Evolutionary conservation across 1,140 invertebrate genomes (phyloP).

Genomic region (Drosophila pachea): DNA sequence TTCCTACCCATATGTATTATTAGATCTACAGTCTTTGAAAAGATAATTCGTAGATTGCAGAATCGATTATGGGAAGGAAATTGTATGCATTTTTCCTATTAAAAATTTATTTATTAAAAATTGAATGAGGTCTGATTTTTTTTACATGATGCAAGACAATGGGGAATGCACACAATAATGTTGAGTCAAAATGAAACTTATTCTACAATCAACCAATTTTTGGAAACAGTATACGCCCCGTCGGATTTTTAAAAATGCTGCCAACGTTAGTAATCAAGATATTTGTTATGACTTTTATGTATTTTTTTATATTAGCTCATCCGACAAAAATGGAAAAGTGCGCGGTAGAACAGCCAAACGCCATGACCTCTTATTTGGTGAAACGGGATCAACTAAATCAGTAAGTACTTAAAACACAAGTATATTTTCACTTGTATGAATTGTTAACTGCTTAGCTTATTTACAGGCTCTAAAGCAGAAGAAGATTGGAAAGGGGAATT

Average conservation of each 20-base stretch:
- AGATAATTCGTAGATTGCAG: too few relatives aligned
- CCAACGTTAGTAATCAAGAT: background rate
- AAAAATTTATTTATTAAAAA: conserved; percentile 10
- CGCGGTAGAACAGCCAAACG: conserved; percentile 84
- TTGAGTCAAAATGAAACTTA: conserved; percentile 33
- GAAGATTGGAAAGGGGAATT: background rate
- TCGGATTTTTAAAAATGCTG: conserved; percentile 8
- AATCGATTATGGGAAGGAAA: too few relatives aligned
- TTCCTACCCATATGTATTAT: too few relatives aligned
- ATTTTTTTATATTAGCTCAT: conserved; percentile 37
- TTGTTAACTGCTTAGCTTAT: background rate
- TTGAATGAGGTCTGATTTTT: conserved; percentile 10
- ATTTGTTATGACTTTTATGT: conserved; percentile 12
- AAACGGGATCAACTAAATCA: conserved; percentile 10
- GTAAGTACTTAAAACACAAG: background rate
- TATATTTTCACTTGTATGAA: background rate
- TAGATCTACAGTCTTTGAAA: too few relatives aligned
- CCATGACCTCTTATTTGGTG: conserved; percentile 84
- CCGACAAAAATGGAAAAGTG: conserved; percentile 81
- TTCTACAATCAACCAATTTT: conserved; percentile 34
- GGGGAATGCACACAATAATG: conserved; percentile 11
- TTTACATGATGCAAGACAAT: conserved; percentile 18
- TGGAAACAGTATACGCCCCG: conserved; percentile 30
- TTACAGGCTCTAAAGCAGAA: too few relatives aligned
- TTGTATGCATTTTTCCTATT: too few relatives aligned